phyloP scores from a whole-genome alignment of 2,888 invertebrate species.

The Apodemia hepburni region DNA sequence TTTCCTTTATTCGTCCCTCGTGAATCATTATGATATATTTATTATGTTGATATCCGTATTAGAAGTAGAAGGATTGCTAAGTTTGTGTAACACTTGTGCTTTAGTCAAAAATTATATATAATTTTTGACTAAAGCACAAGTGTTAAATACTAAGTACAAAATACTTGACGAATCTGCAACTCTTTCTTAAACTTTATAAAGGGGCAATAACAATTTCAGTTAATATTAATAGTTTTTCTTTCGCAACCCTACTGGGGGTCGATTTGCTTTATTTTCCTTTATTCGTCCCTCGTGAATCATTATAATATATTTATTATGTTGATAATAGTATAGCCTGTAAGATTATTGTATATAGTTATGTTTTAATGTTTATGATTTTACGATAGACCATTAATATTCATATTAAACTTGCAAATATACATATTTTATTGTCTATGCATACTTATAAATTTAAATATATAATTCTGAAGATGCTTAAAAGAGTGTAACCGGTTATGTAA shows the following conservation, averaged over 20 bases:
- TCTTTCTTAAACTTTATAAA: conserved; percentile 62
- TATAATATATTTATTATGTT: conserved; percentile 78
- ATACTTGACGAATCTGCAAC: conserved; percentile 37
- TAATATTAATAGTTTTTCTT: conserved; percentile 80
- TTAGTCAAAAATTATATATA: no score
- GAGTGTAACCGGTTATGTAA: no score
- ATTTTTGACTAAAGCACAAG: no score
- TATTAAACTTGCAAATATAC: no score
- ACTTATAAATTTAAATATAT: no score
- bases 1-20: conserved; percentile 71
- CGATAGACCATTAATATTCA: no score
- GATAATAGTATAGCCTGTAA: conserved; percentile 41
- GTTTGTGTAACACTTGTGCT: no score
- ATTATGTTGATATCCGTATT: conserved; percentile 46
- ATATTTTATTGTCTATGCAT: no score
- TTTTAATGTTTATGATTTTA: no score
- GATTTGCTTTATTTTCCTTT: conserved; percentile 77
- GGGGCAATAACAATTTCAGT: conserved; percentile 74
- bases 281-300: conserved; percentile 68
- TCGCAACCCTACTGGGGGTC: conserved; percentile 67
- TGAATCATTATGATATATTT: conserved; percentile 76
- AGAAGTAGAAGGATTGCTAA: no score
- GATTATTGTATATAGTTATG: not conserved
- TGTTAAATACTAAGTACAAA: not conserved
- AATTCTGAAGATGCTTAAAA: no score